Base-by-base conservation (phyloP, 1,140 invertebrate genomes). In the Diachasmimorpha longicaudata region DNA sequence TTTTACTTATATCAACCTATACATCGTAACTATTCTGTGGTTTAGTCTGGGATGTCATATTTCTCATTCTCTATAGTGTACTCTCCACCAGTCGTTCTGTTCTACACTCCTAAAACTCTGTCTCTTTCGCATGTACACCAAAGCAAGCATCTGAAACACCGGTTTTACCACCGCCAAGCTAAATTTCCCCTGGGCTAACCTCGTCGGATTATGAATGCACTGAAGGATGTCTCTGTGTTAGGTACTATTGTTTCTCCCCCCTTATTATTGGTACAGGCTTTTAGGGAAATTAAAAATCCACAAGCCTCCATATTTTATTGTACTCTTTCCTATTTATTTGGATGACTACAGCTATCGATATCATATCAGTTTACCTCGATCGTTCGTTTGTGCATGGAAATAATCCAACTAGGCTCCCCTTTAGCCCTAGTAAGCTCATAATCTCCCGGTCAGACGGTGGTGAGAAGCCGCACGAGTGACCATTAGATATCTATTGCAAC, bases 361-460 rank as follows among this genome's bases (percentile, higher is more conserved):
- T 71, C 42, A 39, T 68, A 78, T 77, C 76, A 46, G 79, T 80
- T 81, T 72, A 81, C 67, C 73, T 72, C 58, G 77, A 80, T 78
- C 78, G 25, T 19, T 71, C 31, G 68, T 42, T 68, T 72, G 70
- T 76, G 77, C 68, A 69, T 77, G 76, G 82, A 83, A 85, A 85
- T 84, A 84, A 83, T 83, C 81, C 80, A 73, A 79, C 79, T 76
- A 44, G 75, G 78, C 69, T 73, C 78, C 75, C 77, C 71, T 79
- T 81, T 80, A 79, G 72, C 77, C 74, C 37, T 42, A 77, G 21
- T 88, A 88, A 87, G 84, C 85, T 81, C 84, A 88, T 89, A 87
- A 89, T 89, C 87, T 86, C 75, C 78, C 83, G 84, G 87, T 87
- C 86, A 87, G 87, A 87, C 87, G 83, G 83, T 85, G 82, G 86